A percentile compares a stretch with the other conserved stretches of the same genome.
Conservation (phyloP, 2,113 vertebrate species). For the Leuciscus idus region DNA sequence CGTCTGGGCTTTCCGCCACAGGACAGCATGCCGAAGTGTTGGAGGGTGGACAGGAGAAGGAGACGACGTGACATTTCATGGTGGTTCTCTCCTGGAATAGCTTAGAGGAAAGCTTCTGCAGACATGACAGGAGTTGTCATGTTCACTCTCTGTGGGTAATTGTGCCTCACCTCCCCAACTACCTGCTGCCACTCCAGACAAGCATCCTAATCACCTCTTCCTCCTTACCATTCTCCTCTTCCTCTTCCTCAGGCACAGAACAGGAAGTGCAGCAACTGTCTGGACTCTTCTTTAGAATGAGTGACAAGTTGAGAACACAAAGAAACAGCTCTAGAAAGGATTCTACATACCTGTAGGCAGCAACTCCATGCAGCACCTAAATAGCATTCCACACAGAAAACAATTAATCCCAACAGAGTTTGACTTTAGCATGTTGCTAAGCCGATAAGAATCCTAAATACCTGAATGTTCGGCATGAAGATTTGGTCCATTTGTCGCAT, state of each 20-base stretch:
- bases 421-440: background rate
- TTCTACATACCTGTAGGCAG: too few relatives aligned
- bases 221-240: background rate
- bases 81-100: conserved; percentile 29
- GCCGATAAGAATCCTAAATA: background rate
- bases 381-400: too few relatives aligned
- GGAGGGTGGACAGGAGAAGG: conserved; percentile 13
- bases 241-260: background rate
- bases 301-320: background rate
- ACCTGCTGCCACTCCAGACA: conserved; percentile 30
- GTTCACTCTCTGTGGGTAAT: conserved; percentile 40
- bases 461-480: background rate
- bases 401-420: background rate
- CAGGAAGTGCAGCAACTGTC: conserved; percentile 1
- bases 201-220: conserved; percentile 42
- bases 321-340: background rate
- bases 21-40: conserved; percentile 8
- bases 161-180: conserved; percentile 35
- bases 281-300: background rate
- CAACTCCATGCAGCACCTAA: too few relatives aligned
- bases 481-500: background rate
- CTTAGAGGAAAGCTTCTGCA: conserved; percentile 10
- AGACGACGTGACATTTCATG: conserved; percentile 41
- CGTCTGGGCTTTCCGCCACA: conserved; percentile 7
- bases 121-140: conserved; percentile 50